A percentile compares a stretch with the other conserved stretches of the same genome.
Conservation (phyloP, 2,797 vertebrate genomes). For the Gymnodraco acuticeps region DNA sequence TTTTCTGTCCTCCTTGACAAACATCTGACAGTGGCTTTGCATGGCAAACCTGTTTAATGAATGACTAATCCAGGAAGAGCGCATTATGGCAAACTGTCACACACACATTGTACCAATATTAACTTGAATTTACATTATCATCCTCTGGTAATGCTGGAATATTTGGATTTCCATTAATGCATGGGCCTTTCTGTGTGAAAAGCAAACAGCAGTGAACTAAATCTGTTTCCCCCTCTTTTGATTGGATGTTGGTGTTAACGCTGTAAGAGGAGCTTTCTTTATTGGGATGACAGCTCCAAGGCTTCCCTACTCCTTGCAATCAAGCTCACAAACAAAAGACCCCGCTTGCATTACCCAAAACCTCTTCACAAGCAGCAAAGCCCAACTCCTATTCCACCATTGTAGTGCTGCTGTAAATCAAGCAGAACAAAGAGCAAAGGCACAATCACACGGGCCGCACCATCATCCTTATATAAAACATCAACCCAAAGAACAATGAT, state of each 20-base stretch:
- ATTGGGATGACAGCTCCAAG: slow-evolving; percentile 83
- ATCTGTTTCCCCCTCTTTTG: slow-evolving; percentile 76
- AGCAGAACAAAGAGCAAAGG: slow-evolving; percentile 77
- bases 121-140: slow-evolving; percentile 91
- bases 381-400: slow-evolving; percentile 82
- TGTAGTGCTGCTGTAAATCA: slow-evolving; percentile 83
- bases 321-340: slow-evolving; percentile 84
- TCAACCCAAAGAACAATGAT: slow-evolving; percentile 75
- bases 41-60: slow-evolving; percentile 89
- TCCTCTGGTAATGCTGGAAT: slow-evolving; percentile 88
- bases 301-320: slow-evolving; percentile 78
- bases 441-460: slow-evolving; percentile 75
- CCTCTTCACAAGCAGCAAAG: slow-evolving; percentile 78
- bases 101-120: slow-evolving; percentile 87
- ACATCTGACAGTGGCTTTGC: slow-evolving; percentile 90
- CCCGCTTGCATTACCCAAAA: slow-evolving; percentile 80
- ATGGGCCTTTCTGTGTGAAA: slow-evolving; percentile 76
- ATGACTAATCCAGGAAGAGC: slow-evolving; percentile 85
- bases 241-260: slow-evolving; percentile 79
- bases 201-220: slow-evolving; percentile 84
- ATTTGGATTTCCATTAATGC: slow-evolving; percentile 88
- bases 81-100: slow-evolving; percentile 89
- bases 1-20: slow-evolving; percentile 83
- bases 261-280: slow-evolving; percentile 79
- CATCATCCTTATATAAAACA: slow-evolving; percentile 76